phyloP scores from a whole-genome alignment of 2,888 invertebrate genomes.

The Beris morrisii region DNA sequence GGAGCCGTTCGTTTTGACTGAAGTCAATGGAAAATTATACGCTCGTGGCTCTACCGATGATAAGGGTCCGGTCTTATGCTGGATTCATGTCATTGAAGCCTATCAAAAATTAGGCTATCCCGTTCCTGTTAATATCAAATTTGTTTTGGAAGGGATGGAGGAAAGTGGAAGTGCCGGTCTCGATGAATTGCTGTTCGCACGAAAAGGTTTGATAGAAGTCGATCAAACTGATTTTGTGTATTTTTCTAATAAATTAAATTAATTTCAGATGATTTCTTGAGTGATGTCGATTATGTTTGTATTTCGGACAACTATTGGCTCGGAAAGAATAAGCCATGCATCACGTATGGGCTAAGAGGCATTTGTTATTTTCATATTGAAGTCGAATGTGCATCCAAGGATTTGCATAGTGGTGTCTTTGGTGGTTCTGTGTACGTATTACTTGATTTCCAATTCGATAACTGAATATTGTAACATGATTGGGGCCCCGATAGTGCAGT shows the following conservation, averaged over 20 bases:
- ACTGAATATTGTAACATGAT: constrained; percentile 21
- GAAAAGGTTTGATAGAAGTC: constrained; percentile 55
- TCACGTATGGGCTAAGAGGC: constrained; percentile 95
- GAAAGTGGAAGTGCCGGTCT: constrained; percentile 95
- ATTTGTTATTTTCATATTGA: constrained; percentile 89
- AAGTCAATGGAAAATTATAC: constrained; percentile 84
- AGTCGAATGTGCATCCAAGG: constrained; percentile 85
- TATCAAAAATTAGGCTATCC: constrained; percentile 70
- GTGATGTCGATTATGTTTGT: constrained; percentile 88
- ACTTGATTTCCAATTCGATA: constrained; percentile 39
- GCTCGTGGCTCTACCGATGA: constrained; percentile 94
- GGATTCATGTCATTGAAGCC: constrained; percentile 93
- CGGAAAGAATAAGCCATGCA: constrained; percentile 91
- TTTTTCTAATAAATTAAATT: not conserved
- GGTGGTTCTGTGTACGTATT: constrained; percentile 86
- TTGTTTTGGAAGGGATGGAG: constrained; percentile 98
- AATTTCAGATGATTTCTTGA: constrained; percentile 66
- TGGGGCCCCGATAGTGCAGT: too few relatives aligned
- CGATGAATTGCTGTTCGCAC: constrained; percentile 74
- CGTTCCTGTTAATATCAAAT: constrained; percentile 78
- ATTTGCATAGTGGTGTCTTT: constrained; percentile 94
- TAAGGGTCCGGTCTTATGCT: constrained; percentile 92
- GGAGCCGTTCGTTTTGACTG: constrained; percentile 89
- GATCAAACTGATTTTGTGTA: not conserved
- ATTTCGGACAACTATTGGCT: constrained; percentile 99